phyloP scores from a whole-genome alignment of 1,140 invertebrate species.

The Trichonephila clavipes region DNA sequence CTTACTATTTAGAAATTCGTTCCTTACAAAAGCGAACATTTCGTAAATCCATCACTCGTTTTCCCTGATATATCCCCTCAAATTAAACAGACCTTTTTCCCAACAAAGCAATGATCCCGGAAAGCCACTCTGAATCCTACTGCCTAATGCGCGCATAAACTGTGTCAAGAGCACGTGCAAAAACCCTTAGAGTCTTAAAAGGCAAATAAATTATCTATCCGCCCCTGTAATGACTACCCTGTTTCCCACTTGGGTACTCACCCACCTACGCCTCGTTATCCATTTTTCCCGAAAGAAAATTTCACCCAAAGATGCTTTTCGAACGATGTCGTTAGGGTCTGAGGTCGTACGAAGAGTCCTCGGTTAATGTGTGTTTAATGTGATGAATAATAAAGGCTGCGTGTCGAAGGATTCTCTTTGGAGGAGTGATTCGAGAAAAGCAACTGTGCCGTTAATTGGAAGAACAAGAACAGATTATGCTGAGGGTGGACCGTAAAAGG shows the following conservation, averaged over 20 bases:
- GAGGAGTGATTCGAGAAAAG: not conserved
- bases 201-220: constrained; percentile 69
- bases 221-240: constrained; percentile 67
- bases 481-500: not conserved
- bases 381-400: constrained; percentile 60
- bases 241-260: not conserved
- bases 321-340: constrained; percentile 45
- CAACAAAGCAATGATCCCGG: not conserved
- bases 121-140: not conserved
- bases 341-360: constrained; percentile 15
- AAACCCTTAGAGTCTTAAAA: constrained; percentile 48
- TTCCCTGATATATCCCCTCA: not conserved
- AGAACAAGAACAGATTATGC: constrained; percentile 20
- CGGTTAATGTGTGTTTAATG: constrained; percentile 68
- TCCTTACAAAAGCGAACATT: too few relatives aligned
- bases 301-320: constrained; percentile 46
- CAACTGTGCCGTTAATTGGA: not conserved
- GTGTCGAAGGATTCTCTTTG: not conserved
- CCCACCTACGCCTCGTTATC: constrained; percentile 31
- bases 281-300: constrained; percentile 23
- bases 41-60: not conserved
- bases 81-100: not conserved
- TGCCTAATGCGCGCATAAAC: constrained; percentile 21
- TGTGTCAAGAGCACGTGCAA: constrained; percentile 30
- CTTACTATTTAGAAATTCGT: too few relatives aligned